Percentiles rank a stretch among this genome's conserved stretches.
These are phyloP conservation scores for Paratrypauchen microcephalus DNA, from an alignment of 2,797 vertebrate genomes.

Conservation along the genomic window DNA sequence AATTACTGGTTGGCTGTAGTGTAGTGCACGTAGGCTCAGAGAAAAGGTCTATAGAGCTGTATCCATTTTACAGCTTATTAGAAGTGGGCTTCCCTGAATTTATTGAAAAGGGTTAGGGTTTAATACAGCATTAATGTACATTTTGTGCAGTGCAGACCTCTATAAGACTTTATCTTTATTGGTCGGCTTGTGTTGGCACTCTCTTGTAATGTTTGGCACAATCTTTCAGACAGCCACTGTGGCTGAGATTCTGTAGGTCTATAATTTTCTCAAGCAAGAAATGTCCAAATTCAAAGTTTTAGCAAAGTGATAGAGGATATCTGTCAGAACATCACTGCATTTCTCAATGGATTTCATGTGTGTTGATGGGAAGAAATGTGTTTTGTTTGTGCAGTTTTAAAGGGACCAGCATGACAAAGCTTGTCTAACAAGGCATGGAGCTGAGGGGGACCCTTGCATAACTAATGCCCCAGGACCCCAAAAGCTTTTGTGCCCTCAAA, in stretches of 20 bases:
- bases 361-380: conserved; percentile 39
- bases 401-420: conserved; percentile 68
- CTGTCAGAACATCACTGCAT: not conserved
- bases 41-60: conserved; percentile 16
- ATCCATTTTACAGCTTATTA: conserved; percentile 13
- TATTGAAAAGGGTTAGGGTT: not conserved
- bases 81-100: conserved; percentile 12
- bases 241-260: conserved; percentile 18
- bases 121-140: conserved; percentile 3
- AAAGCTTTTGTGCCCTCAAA: conserved; percentile 61
- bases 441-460: conserved; percentile 70
- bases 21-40: not conserved
- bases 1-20: conserved; percentile 19
- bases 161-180: not conserved
- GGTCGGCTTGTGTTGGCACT: not conserved
- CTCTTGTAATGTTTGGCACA: not conserved
- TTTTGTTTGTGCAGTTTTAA: conserved; percentile 55
- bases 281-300: conserved; percentile 1
- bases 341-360: conserved; percentile 14
- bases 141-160: not conserved
- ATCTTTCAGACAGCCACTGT: conserved; percentile 18
- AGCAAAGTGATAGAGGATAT: conserved; percentile 11
- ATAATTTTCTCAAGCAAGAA: conserved; percentile 24
- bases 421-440: conserved; percentile 70
- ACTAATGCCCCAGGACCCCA: conserved; percentile 58